A percentile compares a stretch with the other conserved stretches of the same genome.
Conservation (phyloP, 2,888 invertebrate genomes). For the Fragum fragum region DNA sequence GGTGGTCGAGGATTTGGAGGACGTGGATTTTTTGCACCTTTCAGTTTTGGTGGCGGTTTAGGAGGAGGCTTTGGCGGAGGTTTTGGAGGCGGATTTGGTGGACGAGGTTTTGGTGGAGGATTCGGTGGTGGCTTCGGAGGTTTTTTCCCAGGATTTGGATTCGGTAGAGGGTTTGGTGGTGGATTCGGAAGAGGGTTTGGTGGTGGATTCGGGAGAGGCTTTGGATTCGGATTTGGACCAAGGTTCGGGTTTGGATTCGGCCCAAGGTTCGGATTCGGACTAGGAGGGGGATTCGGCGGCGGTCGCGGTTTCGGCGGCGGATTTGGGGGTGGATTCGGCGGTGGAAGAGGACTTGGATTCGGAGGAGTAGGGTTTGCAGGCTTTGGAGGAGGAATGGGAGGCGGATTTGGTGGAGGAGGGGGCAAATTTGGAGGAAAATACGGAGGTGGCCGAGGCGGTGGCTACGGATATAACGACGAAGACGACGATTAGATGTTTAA, state of each 20-base stretch:
- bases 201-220: not conserved
- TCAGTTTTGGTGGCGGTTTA: not conserved
- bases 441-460: not conserved
- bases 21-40: not conserved
- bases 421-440: not conserved
- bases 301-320: not conserved
- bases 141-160: not conserved
- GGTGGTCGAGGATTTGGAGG: not conserved
- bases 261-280: not conserved
- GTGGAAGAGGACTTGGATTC: not conserved
- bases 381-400: not conserved
- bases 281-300: not conserved
- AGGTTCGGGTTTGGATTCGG: not conserved
- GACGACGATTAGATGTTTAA: not conserved
- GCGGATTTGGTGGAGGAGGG: not conserved
- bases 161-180: not conserved
- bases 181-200: not conserved
- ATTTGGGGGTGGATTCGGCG: not conserved
- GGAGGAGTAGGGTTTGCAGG: not conserved
- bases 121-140: not conserved
- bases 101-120: not conserved
- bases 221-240: not conserved
- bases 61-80: not conserved
- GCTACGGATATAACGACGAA: slow-evolving; percentile 1
- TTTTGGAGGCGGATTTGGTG: not conserved